These are phyloP conservation scores for Chaetodon trifascialis DNA, from an alignment of 2,113 vertebrate genomes.

Conservation along the genomic window DNA sequence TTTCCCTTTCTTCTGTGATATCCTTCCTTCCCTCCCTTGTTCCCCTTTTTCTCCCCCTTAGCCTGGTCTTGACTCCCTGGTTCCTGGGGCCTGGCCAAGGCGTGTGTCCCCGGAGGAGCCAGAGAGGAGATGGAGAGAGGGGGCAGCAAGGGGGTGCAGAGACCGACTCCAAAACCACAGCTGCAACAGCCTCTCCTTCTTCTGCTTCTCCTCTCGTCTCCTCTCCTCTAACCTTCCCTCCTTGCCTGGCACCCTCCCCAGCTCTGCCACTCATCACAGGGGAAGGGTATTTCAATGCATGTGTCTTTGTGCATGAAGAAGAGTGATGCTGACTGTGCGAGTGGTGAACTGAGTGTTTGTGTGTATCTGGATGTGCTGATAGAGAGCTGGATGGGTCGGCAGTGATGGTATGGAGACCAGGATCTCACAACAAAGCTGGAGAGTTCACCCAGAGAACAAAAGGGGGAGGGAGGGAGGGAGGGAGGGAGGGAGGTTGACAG, in stretches of 20 bases:
- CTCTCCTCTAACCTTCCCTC: slow-evolving; percentile 57
- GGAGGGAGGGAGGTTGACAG: slow-evolving; percentile 76
- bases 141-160: slow-evolving; percentile 82
- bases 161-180: slow-evolving; percentile 84
- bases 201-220: slow-evolving; percentile 49
- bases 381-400: slow-evolving; percentile 75
- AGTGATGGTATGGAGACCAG: slow-evolving; percentile 84
- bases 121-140: slow-evolving; percentile 82
- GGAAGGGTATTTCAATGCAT: slow-evolving; percentile 71
- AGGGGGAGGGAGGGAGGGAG: slow-evolving; percentile 73
- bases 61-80: slow-evolving; percentile 84
- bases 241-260: slow-evolving; percentile 81
- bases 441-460: slow-evolving; percentile 87
- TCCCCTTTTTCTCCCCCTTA: slow-evolving; percentile 77
- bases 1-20: slow-evolving; percentile 74
- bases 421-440: slow-evolving; percentile 84
- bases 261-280: slow-evolving; percentile 85
- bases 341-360: slow-evolving; percentile 56
- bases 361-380: slow-evolving; percentile 74
- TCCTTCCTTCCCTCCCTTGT: slow-evolving; percentile 69
- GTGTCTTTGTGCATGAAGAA: slow-evolving; percentile 54
- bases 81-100: slow-evolving; percentile 85
- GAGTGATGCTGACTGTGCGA: slow-evolving; percentile 66
- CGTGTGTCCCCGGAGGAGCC: slow-evolving; percentile 83
- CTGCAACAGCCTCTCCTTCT: slow-evolving; percentile 74